These are phyloP conservation scores for Scaptodrosophila latifasciaeformis DNA, from an alignment of 2,888 invertebrate species.

Conservation along the genomic window DNA sequence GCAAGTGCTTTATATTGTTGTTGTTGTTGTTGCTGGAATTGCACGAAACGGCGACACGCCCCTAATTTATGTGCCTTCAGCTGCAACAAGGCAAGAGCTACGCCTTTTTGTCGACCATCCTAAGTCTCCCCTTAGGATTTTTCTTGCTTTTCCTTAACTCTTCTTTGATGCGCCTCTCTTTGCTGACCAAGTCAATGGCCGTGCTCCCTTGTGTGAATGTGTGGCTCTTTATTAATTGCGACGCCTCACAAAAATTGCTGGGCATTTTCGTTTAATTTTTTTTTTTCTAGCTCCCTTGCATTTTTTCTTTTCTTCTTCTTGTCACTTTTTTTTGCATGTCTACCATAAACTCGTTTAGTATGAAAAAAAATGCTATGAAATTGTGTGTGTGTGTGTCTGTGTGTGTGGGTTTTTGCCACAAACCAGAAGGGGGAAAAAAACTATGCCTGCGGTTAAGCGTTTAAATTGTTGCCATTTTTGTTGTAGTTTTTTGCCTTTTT, in stretches of 20 bases:
- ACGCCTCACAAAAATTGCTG: slow-evolving; percentile 62
- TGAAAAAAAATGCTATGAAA: too few relatives aligned
- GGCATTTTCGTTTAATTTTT: slow-evolving; percentile 41
- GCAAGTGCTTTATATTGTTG: too few relatives aligned
- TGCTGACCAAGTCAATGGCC: slow-evolving; percentile 40
- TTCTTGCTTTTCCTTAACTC: slow-evolving; percentile 8
- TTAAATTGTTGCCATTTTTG: slow-evolving; percentile 58
- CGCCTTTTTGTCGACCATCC: slow-evolving; percentile 25
- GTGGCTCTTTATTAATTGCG: slow-evolving; percentile 63
- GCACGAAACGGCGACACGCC: slow-evolving; percentile 40
- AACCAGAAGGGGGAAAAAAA: too few relatives aligned
- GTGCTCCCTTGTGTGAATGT: slow-evolving; percentile 20
- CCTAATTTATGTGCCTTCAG: slow-evolving; percentile 62
- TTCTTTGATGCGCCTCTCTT: not conserved
- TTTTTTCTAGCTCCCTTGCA: slow-evolving; percentile 14
- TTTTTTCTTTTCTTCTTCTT: slow-evolving; percentile 17
- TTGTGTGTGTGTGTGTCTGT: too few relatives aligned
- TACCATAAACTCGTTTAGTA: slow-evolving; percentile 7
- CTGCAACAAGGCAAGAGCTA: slow-evolving; percentile 51
- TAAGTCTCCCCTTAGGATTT: slow-evolving; percentile 24
- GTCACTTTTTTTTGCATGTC: not conserved
- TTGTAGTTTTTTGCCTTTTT: slow-evolving; percentile 7
- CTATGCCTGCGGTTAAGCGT: slow-evolving; percentile 51
- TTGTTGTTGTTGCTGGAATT: not conserved
- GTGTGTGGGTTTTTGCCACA: too few relatives aligned